These are phyloP conservation scores for Hydropsyche betteni DNA, from an alignment of 2,888 invertebrate genomes.

Conservation along the genomic window DNA sequence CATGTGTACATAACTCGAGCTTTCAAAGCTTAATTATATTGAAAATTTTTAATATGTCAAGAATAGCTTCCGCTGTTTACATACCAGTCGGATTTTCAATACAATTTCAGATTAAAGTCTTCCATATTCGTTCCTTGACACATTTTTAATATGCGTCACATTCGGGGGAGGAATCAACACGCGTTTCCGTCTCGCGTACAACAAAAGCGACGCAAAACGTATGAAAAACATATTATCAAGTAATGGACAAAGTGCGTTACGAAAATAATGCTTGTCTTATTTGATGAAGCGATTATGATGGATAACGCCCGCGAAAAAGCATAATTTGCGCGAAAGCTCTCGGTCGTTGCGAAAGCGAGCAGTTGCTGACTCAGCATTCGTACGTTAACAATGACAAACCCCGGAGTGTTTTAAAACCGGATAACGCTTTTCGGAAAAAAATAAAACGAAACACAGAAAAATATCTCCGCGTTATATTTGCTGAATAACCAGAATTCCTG, in stretches of 20 bases:
- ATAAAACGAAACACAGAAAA: conserved; percentile 11
- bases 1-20: too few relatives aligned
- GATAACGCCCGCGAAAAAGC: background rate
- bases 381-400: conserved; percentile 15
- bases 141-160: too few relatives aligned
- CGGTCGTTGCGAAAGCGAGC: background rate
- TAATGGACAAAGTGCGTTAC: conserved; percentile 12
- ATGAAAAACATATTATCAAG: too few relatives aligned
- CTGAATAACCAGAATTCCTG: conserved; percentile 39
- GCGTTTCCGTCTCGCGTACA: too few relatives aligned
- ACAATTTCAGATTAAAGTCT: too few relatives aligned
- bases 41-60: too few relatives aligned
- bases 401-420: conserved; percentile 25
- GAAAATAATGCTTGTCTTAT: conserved; percentile 8
- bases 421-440: conserved; percentile 6
- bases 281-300: conserved; percentile 17
- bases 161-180: too few relatives aligned
- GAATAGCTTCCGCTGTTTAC: too few relatives aligned
- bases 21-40: too few relatives aligned
- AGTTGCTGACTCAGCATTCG: conserved; percentile 22
- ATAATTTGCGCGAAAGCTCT: conserved; percentile 4
- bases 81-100: too few relatives aligned
- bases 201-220: too few relatives aligned
- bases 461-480: conserved; percentile 29
- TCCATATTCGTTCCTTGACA: too few relatives aligned